Conservation (phyloP, 30 jellyfish, hydroid and myxozoan genomes). For the Cassiopea andromeda region DNA sequence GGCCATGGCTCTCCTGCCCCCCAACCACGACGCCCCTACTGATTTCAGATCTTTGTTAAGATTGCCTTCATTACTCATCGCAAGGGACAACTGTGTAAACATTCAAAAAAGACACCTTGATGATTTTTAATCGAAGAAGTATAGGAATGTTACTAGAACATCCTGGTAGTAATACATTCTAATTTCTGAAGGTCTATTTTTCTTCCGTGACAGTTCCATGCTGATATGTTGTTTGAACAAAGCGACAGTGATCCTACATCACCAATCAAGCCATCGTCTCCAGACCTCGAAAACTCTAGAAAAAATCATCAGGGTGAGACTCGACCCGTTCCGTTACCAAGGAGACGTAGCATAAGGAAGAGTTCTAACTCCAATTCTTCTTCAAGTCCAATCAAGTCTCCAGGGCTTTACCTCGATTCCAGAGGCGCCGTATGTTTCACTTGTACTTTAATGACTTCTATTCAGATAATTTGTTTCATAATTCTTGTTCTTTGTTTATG, state of each 20-base stretch:
- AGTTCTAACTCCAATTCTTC: constrained; percentile 23
- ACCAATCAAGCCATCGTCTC: constrained; percentile 61
- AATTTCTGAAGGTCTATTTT: not conserved
- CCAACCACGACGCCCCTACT: no score
- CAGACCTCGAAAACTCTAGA: constrained; percentile 5
- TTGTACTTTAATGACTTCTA: no score
- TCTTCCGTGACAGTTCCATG: constrained; percentile 53
- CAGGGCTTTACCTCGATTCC: constrained; percentile 9
- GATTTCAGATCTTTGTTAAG: no score
- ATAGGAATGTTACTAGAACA: no score
- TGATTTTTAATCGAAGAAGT: no score
- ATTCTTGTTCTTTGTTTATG: no score
- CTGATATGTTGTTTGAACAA: constrained; percentile 54
- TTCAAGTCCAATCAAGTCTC: constrained; percentile 43
- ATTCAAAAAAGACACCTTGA: no score
- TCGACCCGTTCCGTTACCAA: constrained; percentile 51
- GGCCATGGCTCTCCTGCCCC: no score
- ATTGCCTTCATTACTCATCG: no score
- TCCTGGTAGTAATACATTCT: no score
- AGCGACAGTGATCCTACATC: constrained; percentile 68
- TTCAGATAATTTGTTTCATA: no score
- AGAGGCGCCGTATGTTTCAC: not conserved
- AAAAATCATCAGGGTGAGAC: constrained; percentile 11
- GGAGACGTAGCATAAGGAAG: constrained; percentile 58
- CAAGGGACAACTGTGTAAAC: no score